Conservation (phyloP, 2,113 vertebrate genomes). For the Nothocercus nigrocapillus region DNA sequence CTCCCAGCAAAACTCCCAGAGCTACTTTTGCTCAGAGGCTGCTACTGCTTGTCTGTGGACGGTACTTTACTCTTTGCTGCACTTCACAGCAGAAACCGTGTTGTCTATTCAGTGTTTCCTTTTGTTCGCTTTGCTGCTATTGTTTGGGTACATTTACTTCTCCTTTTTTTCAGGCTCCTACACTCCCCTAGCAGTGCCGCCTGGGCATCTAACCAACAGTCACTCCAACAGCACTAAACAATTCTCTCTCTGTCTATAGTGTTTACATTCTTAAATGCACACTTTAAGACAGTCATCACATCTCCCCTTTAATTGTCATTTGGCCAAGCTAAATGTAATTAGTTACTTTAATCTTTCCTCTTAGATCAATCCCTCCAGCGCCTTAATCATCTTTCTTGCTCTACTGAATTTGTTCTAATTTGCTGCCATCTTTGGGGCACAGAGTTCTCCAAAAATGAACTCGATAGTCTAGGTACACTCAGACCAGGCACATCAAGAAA, state of each 20-base stretch:
- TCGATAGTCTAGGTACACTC: not conserved
- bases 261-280: constrained; percentile 57
- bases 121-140: not conserved
- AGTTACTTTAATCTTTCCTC: constrained; percentile 66
- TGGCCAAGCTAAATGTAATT: constrained; percentile 71
- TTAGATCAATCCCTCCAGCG: constrained; percentile 65
- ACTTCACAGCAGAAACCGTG: not conserved
- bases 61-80: not conserved
- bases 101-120: not conserved
- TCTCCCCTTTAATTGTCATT: constrained; percentile 60
- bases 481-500: not conserved
- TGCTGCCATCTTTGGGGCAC: constrained; percentile 63
- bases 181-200: not conserved
- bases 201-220: not conserved
- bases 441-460: constrained; percentile 15
- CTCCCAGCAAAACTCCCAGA: not conserved
- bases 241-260: not conserved
- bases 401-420: constrained; percentile 64
- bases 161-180: not conserved
- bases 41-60: not conserved
- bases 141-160: not conserved
- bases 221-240: accelerated
- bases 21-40: not conserved
- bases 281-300: constrained; percentile 56
- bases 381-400: constrained; percentile 68